Conservation (phyloP, 2,797 vertebrate species). For the Aplochiton taeniatus region DNA sequence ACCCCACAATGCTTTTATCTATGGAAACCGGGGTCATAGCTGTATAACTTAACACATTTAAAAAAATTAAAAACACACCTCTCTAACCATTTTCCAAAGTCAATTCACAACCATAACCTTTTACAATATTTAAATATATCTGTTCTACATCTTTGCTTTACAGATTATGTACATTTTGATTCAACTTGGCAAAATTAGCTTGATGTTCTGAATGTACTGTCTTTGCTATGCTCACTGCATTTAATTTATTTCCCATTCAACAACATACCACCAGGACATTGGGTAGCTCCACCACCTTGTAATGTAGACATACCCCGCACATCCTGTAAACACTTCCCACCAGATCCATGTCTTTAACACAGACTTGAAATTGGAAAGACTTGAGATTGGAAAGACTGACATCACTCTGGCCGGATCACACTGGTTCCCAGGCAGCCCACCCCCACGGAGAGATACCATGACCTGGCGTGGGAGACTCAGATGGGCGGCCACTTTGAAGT, state of each 20-base stretch:
- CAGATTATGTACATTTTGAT: no score
- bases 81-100: no score
- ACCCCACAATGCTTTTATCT: conserved; percentile 64
- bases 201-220: no score
- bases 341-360: background rate
- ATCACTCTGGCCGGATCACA: conserved; percentile 3
- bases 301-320: conserved; percentile 53
- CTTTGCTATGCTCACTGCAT: no score
- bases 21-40: conserved; percentile 12
- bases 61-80: no score
- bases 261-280: conserved; percentile 26
- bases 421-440: conserved; percentile 24
- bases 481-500: conserved; percentile 1
- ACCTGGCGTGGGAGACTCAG: background rate
- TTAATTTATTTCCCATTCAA: conserved; percentile 22
- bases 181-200: no score
- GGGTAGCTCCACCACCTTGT: conserved; percentile 36
- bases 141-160: no score
- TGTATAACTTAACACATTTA: no score
- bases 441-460: background rate
- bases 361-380: no score
- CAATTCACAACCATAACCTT: no score
- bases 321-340: background rate
- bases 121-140: no score
- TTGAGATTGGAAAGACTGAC: conserved; percentile 52